Conservation (phyloP, 2,888 invertebrate species). For the Drosophila greeni region DNA sequence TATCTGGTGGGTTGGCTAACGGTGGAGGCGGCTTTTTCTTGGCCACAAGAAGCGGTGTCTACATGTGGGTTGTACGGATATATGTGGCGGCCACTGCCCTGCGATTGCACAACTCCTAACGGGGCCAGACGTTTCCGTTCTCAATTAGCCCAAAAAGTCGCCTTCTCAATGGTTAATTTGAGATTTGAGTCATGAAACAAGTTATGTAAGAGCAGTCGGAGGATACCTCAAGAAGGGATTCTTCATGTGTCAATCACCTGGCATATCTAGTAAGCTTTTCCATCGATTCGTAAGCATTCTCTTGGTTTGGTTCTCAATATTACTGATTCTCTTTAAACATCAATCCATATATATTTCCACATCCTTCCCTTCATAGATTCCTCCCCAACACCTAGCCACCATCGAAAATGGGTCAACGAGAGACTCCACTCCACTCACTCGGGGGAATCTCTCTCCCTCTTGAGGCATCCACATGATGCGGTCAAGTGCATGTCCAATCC, state of each 20-base stretch:
- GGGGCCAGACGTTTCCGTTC: constrained; percentile 61
- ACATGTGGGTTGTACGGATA: constrained; percentile 42
- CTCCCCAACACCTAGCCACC: background rate
- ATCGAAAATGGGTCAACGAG: constrained; percentile 17
- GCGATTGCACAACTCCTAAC: constrained; percentile 50
- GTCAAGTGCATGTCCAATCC: constrained; percentile 19
- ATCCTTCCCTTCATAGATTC: background rate
- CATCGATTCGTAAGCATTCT: background rate
- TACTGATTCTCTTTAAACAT: background rate
- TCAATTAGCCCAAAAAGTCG: constrained; percentile 52
- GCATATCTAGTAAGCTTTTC: too few species aligned
- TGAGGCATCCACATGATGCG: constrained; percentile 3
- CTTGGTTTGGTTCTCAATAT: background rate
- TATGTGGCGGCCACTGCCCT: constrained; percentile 40
- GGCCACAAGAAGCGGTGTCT: constrained; percentile 23
- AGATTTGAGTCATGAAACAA: too few species aligned
- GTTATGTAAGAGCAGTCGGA: background rate
- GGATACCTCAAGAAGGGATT: background rate
- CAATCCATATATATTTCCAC: too few species aligned
- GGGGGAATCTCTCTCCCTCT: constrained; percentile 10
- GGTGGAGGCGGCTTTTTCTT: constrained; percentile 47
- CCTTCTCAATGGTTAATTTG: background rate
- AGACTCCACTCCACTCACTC: background rate
- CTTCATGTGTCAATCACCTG: background rate
- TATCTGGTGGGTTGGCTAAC: constrained; percentile 52